Conservation (phyloP, 1,140 invertebrate genomes). For the Drosophila arizonae region DNA sequence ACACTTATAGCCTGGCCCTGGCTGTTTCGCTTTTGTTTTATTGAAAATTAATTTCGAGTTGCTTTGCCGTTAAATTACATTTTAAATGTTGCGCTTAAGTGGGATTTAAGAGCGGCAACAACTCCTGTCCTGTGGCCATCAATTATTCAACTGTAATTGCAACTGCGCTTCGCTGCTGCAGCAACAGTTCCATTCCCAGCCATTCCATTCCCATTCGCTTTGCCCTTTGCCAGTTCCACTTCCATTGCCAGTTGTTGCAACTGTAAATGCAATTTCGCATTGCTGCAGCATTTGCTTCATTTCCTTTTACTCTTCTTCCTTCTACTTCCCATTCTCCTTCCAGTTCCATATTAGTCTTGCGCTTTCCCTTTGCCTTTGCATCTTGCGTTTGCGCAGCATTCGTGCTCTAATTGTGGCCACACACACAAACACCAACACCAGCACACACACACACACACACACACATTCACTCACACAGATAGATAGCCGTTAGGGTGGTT, state of each 20-base stretch:
- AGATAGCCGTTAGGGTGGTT: conserved; percentile 44
- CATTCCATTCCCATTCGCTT: neutral
- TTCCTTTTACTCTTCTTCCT: neutral
- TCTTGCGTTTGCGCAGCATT: conserved; percentile 72
- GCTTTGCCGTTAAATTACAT: conserved; percentile 66
- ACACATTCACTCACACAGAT: neutral
- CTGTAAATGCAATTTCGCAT: conserved; percentile 46
- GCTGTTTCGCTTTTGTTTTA: conserved; percentile 46
- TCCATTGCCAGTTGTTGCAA: conserved; percentile 17
- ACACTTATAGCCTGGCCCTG: no score
- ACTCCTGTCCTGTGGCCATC: conserved; percentile 40
- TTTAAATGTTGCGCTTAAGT: conserved; percentile 74
- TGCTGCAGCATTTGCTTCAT: conserved; percentile 7
- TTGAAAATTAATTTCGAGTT: conserved; percentile 72
- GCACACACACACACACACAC: conserved; percentile 14
- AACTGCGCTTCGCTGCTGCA: conserved; percentile 19
- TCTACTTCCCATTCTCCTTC: neutral
- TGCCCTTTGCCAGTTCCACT: conserved; percentile 7
- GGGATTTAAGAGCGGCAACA: conserved; percentile 52
- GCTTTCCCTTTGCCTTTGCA: neutral
- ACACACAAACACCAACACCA: conserved; percentile 23
- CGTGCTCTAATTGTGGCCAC: conserved; percentile 73
- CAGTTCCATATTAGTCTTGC: neutral
- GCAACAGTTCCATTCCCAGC: neutral
- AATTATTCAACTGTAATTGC: conserved; percentile 65